Evolutionary conservation across 2,797 vertebrate species (phyloP).

Genomic region (Ctenopoma kingsleyae): DNA sequence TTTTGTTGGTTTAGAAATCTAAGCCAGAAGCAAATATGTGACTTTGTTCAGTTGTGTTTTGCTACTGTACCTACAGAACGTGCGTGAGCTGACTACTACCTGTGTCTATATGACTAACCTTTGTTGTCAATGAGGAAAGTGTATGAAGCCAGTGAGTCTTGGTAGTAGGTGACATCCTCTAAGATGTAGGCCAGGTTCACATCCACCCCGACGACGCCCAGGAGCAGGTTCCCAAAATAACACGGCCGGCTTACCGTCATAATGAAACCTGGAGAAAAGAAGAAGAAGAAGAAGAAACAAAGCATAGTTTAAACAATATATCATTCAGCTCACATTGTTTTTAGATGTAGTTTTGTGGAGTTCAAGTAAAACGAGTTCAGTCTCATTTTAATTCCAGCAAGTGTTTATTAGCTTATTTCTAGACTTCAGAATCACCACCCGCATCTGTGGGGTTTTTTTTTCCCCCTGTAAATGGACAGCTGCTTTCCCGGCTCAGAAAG

Average conservation of each 20-base stretch:
- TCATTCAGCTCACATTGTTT: not conserved
- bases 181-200: slow-evolving; percentile 98
- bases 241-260: slow-evolving; percentile 98
- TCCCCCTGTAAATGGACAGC: too few relatives aligned
- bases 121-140: slow-evolving; percentile 99
- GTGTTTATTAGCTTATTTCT: too few relatives aligned
- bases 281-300: not conserved
- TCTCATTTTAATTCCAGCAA: too few relatives aligned
- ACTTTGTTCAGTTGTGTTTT: slow-evolving; percentile 8
- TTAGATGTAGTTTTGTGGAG: too few relatives aligned
- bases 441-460: not conserved
- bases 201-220: slow-evolving; percentile 97
- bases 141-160: slow-evolving; percentile 97
- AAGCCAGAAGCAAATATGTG: not conserved
- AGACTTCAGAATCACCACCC: not conserved
- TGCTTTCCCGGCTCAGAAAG: too few relatives aligned
- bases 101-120: slow-evolving; percentile 81
- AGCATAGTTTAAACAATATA: not conserved
- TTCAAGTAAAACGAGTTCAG: too few relatives aligned
- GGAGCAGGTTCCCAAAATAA: slow-evolving; percentile 96
- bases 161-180: slow-evolving; percentile 98
- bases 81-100: too few relatives aligned
- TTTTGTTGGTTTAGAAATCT: not conserved
- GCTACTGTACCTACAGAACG: not conserved
- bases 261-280: slow-evolving; percentile 89